phyloP scores from a whole-genome alignment of 2,888 invertebrate species.

The Thecocarcelia acutangulata region DNA sequence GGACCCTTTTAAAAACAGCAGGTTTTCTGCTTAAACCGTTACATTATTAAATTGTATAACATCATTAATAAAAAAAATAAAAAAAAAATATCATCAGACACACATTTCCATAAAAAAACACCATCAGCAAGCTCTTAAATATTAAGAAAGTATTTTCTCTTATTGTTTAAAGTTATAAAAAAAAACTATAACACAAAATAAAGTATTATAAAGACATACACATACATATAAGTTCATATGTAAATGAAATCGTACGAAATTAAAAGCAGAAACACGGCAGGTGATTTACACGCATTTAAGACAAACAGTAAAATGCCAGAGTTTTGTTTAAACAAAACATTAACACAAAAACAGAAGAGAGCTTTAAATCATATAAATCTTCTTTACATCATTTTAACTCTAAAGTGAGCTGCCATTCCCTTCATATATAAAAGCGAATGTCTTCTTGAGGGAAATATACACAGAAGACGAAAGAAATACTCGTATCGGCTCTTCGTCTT shows the following conservation, averaged over 20 bases:
- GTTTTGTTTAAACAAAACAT: constrained; percentile 51
- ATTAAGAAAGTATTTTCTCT: constrained; percentile 14
- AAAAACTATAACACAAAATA: constrained; percentile 41
- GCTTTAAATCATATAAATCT: constrained; percentile 58
- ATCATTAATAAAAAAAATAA: neutral
- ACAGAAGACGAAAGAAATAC: constrained; percentile 30
- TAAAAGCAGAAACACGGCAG: constrained; percentile 56
- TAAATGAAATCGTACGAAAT: neutral
- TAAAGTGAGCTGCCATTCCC: constrained; percentile 20
- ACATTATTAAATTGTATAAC: constrained; percentile 37
- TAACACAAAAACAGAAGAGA: constrained; percentile 7
- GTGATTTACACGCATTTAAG: constrained; percentile 59
- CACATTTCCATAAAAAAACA: constrained; percentile 22
- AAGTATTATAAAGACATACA: constrained; percentile 40
- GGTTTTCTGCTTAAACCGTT: constrained; percentile 55
- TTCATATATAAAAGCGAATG: too few species aligned
- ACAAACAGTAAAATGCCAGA: constrained; percentile 34
- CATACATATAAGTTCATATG: too few species aligned
- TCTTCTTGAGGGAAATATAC: constrained; percentile 42
- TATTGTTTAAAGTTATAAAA: constrained; percentile 16
- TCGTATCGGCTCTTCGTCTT: constrained; percentile 15
- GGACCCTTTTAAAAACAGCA: constrained; percentile 63
- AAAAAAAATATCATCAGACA: constrained; percentile 3
- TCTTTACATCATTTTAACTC: constrained; percentile 58
- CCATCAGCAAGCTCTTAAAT: constrained; percentile 38